Base-by-base conservation (phyloP, 2,888 invertebrate species). In the Brachypterus glaber region DNA sequence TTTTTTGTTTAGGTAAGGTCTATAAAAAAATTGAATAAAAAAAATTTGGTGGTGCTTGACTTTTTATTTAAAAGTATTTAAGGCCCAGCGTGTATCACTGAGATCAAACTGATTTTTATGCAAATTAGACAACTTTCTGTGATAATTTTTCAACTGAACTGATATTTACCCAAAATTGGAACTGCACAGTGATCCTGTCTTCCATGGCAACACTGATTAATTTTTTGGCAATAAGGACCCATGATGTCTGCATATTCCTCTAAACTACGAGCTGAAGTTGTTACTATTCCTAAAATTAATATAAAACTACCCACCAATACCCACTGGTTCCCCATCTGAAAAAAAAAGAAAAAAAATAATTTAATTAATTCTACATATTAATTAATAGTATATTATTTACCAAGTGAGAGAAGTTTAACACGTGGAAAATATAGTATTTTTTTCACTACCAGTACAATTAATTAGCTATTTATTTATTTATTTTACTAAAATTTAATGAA, bases 111-210 rank as follows among this genome's bases (percentile, higher is more conserved):
- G n/a, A n/a, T n/a, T n/a, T n/a, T n/a, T n/a, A n/a, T n/a, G n/a
- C n/a, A n/a, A n/a, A n/a, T n/a, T n/a, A n/a, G n/a, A n/a, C n/a
- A n/a, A n/a, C n/a, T n/a, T n/a, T n/a, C n/a, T n/a, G n/a, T n/a
- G n/a, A n/a, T n/a, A n/a, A n/a, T n/a, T n/a, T n/a, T n/a, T n/a
- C n/a, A n/a, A n/a, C n/a, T n/a, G n/a, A n/a, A n/a, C n/a, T n/a
- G n/a, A n/a, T 35, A 55, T 52, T 66, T 59, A 79, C 81, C 74
- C 41, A 84, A 64, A 54, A 93, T 89, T 15, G 79, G 81, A 35
- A 81, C 74, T 0, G 88, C 76, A 61, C 95, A 95, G 12, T 75
- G 72, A 62, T 95, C 95, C 46, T 77, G 69, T 30, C 95, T 70
- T 32, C 79, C 74, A 1, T 55, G 55, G 58, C 95, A 95, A 63